Percentiles rank a stretch among this genome's conserved stretches.
Conservation (phyloP, 2,888 invertebrate genomes). For the Euzetes globulus region DNA sequence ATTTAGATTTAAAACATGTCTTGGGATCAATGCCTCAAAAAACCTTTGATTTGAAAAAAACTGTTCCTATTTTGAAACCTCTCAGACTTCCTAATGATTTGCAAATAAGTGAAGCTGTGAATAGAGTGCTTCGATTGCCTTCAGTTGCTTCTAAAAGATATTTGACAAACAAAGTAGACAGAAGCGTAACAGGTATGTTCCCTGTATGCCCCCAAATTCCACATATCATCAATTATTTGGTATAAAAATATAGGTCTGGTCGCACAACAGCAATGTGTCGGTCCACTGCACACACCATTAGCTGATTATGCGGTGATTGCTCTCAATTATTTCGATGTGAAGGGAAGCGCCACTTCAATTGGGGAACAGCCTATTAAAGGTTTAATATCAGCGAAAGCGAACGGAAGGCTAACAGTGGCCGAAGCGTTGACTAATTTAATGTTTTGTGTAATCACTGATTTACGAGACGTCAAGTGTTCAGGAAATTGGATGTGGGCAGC, state of each 20-base stretch:
- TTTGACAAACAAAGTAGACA: slow-evolving; percentile 69
- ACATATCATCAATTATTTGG: not conserved
- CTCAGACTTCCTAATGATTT: slow-evolving; percentile 46
- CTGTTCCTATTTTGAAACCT: slow-evolving; percentile 49
- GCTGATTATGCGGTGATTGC: slow-evolving; percentile 76
- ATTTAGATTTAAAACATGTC: slow-evolving; percentile 78
- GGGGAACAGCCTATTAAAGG: slow-evolving; percentile 97
- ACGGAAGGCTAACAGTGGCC: slow-evolving; percentile 87
- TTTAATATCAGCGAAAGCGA: slow-evolving; percentile 69
- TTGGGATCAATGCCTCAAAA: slow-evolving; percentile 78
- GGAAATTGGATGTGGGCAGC: slow-evolving; percentile 99
- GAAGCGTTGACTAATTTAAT: slow-evolving; percentile 90
- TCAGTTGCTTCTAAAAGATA: slow-evolving; percentile 91
- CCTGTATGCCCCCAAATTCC: too few relatives aligned
- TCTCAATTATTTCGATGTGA: slow-evolving; percentile 66
- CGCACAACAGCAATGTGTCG: slow-evolving; percentile 97
- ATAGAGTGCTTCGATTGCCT: slow-evolving; percentile 70
- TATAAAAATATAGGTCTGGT: slow-evolving; percentile 64
- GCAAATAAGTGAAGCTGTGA: slow-evolving; percentile 62
- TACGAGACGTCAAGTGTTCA: slow-evolving; percentile 89
- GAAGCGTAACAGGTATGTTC: slow-evolving; percentile 41
- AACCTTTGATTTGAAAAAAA: slow-evolving; percentile 58
- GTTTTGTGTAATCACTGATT: slow-evolving; percentile 56
- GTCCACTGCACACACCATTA: slow-evolving; percentile 89
- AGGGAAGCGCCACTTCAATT: slow-evolving; percentile 85